Percentiles rank a stretch among this genome's conserved stretches.
Evolutionary conservation across 1,140 invertebrate species (phyloP).

Genomic region (Anastrepha obliqua): DNA sequence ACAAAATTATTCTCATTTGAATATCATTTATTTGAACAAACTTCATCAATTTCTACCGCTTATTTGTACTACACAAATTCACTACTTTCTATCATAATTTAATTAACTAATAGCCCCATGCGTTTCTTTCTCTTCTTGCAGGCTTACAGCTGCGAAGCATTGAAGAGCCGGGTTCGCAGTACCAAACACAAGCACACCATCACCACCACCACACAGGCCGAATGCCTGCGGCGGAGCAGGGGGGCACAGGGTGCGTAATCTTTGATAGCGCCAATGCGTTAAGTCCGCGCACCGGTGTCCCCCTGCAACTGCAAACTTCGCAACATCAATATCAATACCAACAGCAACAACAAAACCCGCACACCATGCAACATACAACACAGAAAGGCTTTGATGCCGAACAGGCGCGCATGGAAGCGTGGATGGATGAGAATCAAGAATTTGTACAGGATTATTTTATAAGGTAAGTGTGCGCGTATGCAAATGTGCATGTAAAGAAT

Average conservation of each 20-base stretch:
- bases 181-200: not conserved
- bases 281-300: slow-evolving; percentile 76
- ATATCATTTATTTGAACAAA: too few relatives aligned
- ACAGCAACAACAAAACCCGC: slow-evolving; percentile 73
- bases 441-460: slow-evolving; percentile 96
- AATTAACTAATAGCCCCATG: not conserved
- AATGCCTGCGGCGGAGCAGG: slow-evolving; percentile 82
- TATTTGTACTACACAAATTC: too few relatives aligned
- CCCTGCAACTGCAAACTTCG: slow-evolving; percentile 72
- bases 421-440: slow-evolving; percentile 96
- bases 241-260: slow-evolving; percentile 76
- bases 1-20: too few relatives aligned
- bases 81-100: too few relatives aligned
- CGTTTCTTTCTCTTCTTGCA: slow-evolving; percentile 72
- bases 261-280: slow-evolving; percentile 72
- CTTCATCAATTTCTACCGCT: too few relatives aligned
- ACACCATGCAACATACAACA: slow-evolving; percentile 61
- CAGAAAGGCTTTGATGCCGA: slow-evolving; percentile 85
- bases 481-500: too few relatives aligned
- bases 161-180: slow-evolving; percentile 79
- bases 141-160: slow-evolving; percentile 87
- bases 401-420: slow-evolving; percentile 90
- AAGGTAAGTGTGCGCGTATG: slow-evolving; percentile 77
- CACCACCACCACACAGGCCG: slow-evolving; percentile 65
- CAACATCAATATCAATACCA: slow-evolving; percentile 60